phyloP scores from a whole-genome alignment of 2,113 vertebrate genomes.

The Perognathus longimembris region DNA sequence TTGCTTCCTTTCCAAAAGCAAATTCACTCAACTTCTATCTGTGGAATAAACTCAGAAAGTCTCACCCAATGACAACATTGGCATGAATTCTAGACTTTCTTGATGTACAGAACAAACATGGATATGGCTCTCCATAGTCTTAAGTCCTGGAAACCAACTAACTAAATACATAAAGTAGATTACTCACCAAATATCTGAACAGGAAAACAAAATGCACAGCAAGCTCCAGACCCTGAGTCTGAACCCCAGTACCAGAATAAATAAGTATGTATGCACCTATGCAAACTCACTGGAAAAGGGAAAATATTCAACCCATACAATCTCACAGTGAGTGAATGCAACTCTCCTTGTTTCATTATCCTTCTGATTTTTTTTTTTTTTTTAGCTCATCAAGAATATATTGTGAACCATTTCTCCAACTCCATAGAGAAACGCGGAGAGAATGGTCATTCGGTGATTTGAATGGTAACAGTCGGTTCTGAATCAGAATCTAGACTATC shows the following conservation, averaged over 20 bases:
- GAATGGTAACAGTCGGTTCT: neutral
- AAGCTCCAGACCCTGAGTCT: too few species aligned
- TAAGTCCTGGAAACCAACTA: neutral
- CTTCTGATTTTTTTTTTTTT: rapidly evolving
- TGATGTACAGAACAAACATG: neutral
- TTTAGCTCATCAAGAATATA: neutral
- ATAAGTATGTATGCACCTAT: too few species aligned
- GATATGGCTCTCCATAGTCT: neutral
- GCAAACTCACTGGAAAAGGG: neutral
- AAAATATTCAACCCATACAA: neutral
- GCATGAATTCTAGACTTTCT: neutral
- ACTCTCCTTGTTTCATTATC: neutral
- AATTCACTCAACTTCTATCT: neutral
- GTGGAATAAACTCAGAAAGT: neutral
- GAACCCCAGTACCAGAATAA: too few species aligned
- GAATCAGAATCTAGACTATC: neutral
- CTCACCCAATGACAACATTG: neutral
- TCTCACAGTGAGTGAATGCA: neutral
- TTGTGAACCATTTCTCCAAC: neutral
- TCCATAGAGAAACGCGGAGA: neutral
- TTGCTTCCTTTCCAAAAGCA: neutral
- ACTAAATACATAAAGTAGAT: neutral
- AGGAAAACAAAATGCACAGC: too few species aligned
- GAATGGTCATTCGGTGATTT: neutral
- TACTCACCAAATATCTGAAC: neutral